phyloP scores from a whole-genome alignment of 2,797 vertebrate species.

The Anisognathus igniventris region DNA sequence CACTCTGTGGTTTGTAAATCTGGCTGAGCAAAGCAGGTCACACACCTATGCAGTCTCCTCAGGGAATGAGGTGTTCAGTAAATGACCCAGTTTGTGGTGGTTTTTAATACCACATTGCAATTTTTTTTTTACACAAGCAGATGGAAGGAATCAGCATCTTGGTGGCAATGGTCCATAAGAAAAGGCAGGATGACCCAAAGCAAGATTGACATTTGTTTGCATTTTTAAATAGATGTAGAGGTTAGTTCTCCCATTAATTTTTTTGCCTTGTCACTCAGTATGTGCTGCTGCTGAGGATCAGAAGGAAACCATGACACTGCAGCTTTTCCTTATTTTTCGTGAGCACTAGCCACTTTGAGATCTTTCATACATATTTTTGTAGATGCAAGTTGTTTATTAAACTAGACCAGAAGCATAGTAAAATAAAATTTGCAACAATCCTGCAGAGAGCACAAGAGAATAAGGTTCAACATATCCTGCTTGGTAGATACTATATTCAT shows the following conservation, averaged over 20 bases:
- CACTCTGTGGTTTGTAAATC: conserved; percentile 7
- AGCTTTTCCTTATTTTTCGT: not conserved
- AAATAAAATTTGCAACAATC: not conserved
- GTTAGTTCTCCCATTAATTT: not conserved
- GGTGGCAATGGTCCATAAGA: not conserved
- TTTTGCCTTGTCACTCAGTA: not conserved
- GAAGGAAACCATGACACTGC: not conserved
- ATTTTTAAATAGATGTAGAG: not conserved
- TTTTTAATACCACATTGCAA: not conserved
- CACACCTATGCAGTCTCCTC: not conserved
- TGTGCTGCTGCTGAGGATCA: not conserved
- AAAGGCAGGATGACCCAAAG: not conserved
- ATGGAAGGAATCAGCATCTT: not conserved
- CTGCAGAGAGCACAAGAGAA: not conserved
- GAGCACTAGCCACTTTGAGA: not conserved
- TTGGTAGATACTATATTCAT: not conserved
- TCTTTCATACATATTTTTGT: not conserved
- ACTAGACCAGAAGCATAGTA: not conserved
- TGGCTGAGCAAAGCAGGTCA: conserved; percentile 19
- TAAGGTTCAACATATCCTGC: not conserved
- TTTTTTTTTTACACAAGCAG: not conserved
- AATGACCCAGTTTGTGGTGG: conserved; percentile 25
- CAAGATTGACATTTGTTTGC: not conserved
- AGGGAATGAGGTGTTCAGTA: not conserved
- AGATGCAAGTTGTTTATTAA: not conserved